Conservation (phyloP, 1,140 invertebrate species). For the Oncopodura yosiiana region DNA sequence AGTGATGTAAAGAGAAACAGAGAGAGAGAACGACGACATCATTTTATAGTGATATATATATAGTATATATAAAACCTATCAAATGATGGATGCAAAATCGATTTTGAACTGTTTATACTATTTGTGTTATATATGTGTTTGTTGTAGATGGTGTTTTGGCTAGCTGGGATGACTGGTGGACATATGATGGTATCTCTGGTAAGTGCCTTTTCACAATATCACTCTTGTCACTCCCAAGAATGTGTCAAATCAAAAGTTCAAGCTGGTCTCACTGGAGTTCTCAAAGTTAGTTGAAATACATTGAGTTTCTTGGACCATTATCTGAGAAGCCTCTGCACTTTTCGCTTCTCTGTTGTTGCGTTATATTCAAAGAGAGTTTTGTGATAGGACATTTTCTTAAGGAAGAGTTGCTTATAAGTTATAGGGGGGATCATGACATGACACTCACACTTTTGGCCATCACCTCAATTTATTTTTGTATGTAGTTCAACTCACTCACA, state of each 20-base stretch:
- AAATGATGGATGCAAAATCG: constrained; percentile 33
- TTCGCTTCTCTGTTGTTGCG: background rate
- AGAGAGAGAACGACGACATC: background rate
- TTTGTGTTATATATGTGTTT: constrained; percentile 21
- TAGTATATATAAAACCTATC: too few relatives aligned
- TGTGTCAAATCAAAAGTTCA: too few relatives aligned
- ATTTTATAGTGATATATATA: too few relatives aligned
- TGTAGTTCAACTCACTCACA: too few relatives aligned
- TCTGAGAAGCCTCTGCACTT: background rate
- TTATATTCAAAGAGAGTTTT: background rate
- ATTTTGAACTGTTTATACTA: constrained; percentile 9
- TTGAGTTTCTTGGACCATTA: background rate
- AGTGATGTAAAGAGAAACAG: background rate
- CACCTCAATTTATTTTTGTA: too few relatives aligned
- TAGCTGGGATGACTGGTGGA: constrained; percentile 91
- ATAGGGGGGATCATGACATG: too few relatives aligned
- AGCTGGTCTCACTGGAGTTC: too few relatives aligned
- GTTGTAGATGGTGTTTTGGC: constrained; percentile 28
- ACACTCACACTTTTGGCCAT: too few relatives aligned
- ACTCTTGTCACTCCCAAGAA: too few relatives aligned
- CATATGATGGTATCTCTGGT: constrained; percentile 86
- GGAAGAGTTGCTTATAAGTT: too few relatives aligned
- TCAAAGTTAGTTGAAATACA: background rate
- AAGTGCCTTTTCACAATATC: constrained; percentile 39
- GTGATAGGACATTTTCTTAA: too few relatives aligned